phyloP scores from a whole-genome alignment of 1,140 invertebrate genomes.

The Brevipalpus yothersi region DNA sequence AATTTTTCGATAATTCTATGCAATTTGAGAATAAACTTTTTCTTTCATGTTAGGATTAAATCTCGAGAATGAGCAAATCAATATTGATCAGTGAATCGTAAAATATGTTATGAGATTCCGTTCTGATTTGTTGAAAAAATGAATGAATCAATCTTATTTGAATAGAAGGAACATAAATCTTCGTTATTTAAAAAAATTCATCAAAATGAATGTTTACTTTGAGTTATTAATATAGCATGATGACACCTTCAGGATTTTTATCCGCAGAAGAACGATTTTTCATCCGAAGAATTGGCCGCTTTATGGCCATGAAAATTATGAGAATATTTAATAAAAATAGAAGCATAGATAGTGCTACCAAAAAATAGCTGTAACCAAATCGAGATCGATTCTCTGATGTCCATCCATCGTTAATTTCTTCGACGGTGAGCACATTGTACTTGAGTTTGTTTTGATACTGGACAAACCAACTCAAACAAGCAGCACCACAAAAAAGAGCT shows the following conservation, averaged over 20 bases:
- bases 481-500: conserved; percentile 42
- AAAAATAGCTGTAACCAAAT: conserved; percentile 52
- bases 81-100: too few relatives aligned
- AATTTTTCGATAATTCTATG: too few relatives aligned
- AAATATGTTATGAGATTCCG: too few relatives aligned
- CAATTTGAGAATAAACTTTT: too few relatives aligned
- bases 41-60: too few relatives aligned
- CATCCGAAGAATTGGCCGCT: conserved; percentile 28
- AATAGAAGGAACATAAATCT: not conserved
- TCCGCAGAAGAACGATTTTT: conserved; percentile 29
- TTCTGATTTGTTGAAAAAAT: too few relatives aligned
- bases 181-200: not conserved
- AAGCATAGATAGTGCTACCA: conserved; percentile 41
- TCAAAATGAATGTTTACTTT: not conserved
- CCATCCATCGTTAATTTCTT: conserved; percentile 45
- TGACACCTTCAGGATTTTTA: conserved; percentile 54
- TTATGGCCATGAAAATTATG: conserved; percentile 41
- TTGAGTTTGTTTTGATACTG: conserved; percentile 46
- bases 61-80: too few relatives aligned
- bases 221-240: conserved; percentile 43
- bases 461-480: conserved; percentile 40
- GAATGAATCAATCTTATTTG: not conserved
- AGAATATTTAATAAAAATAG: conserved; percentile 46
- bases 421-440: conserved; percentile 44
- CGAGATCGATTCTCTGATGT: conserved; percentile 36